Evolutionary conservation across 2,113 vertebrate genomes (phyloP), one percentile per base, ranked within the genome.

Genomic region (Pica pica): DNA sequence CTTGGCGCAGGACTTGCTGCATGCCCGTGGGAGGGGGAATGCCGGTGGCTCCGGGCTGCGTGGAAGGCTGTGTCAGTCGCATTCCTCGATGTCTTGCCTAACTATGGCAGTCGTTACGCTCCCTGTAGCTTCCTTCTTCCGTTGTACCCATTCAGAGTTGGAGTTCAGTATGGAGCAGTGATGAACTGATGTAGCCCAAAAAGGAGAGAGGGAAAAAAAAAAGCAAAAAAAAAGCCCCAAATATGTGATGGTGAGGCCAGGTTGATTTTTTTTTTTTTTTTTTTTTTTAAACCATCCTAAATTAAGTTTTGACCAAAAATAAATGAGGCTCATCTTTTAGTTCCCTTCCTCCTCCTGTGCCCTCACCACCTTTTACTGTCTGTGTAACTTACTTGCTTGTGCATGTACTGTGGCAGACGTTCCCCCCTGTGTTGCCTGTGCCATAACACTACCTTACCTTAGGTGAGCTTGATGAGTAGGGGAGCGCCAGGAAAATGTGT

Each of bases 1-100:
- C 97, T 98, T 98, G 97, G 96, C 79, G 24, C 97, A 97, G 97
- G 94, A 88, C 50, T 94, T 95, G 97, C 96, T 98, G 98, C 98
- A 98, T 98, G 98, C 61, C 63, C 78, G 41, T 3, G 93, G 93
- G 64, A 75, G 78, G 87, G 94, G 93, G 97, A 97, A 91, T 95
- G 96, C 97, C 31, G 1, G 47, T 28, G 81, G 92, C 96, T 94
- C 93, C 0, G 18, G 91, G 95, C 97, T 96, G 93, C 8, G 56
- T 78, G 60, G 94, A 57, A 96, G 95, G 96, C 96, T 95, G 73
- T 97, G 94, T 97, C 92, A 76, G 93, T 96, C 18, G 75, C 95
- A 35, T 95, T 97, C 95, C 94, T 91, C 63, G 24, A 18, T 97
- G 96, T 97, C 94, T 98, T 3, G 89, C 97, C 96, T 97, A 95